Percentiles rank a stretch among this genome's conserved stretches.
Conservation (phyloP, 2,888 invertebrate genomes). For the Acronicta leporina region DNA sequence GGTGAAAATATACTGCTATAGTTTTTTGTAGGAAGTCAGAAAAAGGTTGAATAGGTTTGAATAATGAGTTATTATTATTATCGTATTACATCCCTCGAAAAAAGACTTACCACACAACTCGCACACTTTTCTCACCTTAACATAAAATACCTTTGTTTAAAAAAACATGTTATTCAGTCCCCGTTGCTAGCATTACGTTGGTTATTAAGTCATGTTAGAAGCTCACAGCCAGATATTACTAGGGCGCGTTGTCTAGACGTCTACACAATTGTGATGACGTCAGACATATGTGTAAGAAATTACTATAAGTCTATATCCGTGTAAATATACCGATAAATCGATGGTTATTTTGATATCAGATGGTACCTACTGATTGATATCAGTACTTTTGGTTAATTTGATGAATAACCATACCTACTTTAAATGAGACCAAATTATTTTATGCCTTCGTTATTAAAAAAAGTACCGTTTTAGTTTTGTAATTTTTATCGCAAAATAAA, state of each 20-base stretch:
- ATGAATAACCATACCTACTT: too few relatives aligned
- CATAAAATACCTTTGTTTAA: conserved; percentile 8
- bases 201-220: conserved; percentile 40
- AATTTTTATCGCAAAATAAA: too few relatives aligned
- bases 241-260: conserved; percentile 27
- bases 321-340: too few relatives aligned
- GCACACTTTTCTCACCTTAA: not conserved
- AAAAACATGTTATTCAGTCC: conserved; percentile 16
- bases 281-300: conserved; percentile 18
- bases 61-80: not conserved
- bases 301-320: conserved; percentile 3
- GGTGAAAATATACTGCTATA: too few relatives aligned
- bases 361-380: too few relatives aligned
- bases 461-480: too few relatives aligned
- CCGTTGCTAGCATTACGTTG: conserved; percentile 18
- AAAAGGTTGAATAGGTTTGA: not conserved
- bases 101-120: conserved; percentile 1
- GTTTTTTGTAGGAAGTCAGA: not conserved
- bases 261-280: conserved; percentile 34
- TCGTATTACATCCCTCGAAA: conserved; percentile 1
- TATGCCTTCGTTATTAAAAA: too few relatives aligned
- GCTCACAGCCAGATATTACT: conserved; percentile 32
- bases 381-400: too few relatives aligned
- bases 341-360: too few relatives aligned
- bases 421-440: too few relatives aligned